These are phyloP conservation scores for Ardeotis arabs DNA, from an alignment of 2,113 vertebrate genomes.

Conservation along the genomic window DNA sequence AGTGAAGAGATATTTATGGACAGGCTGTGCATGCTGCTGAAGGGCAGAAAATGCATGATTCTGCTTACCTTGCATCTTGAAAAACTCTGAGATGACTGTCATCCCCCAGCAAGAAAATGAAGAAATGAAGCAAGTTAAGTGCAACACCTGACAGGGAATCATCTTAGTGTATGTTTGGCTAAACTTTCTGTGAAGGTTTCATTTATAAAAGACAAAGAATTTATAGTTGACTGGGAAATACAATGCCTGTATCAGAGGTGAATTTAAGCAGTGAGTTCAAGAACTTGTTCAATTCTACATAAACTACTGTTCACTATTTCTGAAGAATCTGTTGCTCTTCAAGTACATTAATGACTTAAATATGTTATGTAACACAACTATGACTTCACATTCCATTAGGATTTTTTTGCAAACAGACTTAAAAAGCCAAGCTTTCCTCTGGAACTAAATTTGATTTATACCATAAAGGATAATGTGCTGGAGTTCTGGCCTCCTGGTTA, in stretches of 20 bases:
- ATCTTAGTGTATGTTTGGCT: neutral
- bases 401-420: neutral
- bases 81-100: neutral
- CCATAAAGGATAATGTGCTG: neutral
- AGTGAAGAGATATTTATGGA: neutral
- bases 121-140: neutral
- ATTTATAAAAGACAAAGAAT: neutral
- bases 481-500: neutral
- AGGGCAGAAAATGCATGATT: neutral
- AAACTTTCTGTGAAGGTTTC: neutral
- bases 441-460: neutral
- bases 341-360: neutral
- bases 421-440: neutral
- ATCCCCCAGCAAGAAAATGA: neutral
- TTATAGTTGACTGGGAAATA: neutral
- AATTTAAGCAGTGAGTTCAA: neutral
- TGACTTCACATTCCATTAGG: neutral
- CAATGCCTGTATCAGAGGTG: neutral
- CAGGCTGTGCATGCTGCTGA: neutral
- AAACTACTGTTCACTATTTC: neutral
- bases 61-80: neutral
- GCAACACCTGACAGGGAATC: neutral
- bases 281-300: neutral
- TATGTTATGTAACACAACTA: neutral
- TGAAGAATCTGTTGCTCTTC: neutral